phyloP scores from a whole-genome alignment of 2,113 vertebrate species.

The Brienomyrus longianalis region DNA sequence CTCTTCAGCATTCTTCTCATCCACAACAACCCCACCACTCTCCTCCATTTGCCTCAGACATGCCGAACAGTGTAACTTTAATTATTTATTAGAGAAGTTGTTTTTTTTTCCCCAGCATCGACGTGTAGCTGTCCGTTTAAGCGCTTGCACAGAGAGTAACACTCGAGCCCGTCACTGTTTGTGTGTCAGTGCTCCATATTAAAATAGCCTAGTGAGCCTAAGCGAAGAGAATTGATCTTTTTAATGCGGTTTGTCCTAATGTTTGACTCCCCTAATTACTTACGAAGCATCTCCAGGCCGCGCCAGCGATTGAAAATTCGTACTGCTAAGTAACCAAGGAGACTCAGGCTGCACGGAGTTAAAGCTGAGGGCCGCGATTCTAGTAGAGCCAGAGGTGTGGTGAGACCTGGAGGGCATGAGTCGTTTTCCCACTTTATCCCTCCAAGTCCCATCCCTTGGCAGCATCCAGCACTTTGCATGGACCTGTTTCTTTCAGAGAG shows the following conservation, averaged over 20 bases:
- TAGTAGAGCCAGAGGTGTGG: background rate
- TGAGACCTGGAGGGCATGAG: background rate
- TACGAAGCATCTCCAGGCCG: background rate
- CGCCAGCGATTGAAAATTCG: background rate
- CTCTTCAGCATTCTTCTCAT: background rate
- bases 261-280: background rate
- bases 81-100: background rate
- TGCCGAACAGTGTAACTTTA: background rate
- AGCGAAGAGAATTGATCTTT: background rate
- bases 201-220: background rate
- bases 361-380: background rate
- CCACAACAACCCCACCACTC: background rate
- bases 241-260: background rate
- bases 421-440: background rate
- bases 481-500: background rate
- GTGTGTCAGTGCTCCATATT: background rate
- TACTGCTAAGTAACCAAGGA: background rate
- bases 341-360: background rate
- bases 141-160: background rate
- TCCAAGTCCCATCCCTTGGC: background rate
- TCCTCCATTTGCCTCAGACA: background rate
- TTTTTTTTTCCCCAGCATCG: background rate
- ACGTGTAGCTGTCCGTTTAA: background rate
- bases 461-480: background rate
- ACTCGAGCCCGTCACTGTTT: background rate